Percentiles rank a stretch among this genome's conserved stretches.
Conservation (phyloP, 2,113 vertebrate genomes). For the Aphyosemion australe region DNA sequence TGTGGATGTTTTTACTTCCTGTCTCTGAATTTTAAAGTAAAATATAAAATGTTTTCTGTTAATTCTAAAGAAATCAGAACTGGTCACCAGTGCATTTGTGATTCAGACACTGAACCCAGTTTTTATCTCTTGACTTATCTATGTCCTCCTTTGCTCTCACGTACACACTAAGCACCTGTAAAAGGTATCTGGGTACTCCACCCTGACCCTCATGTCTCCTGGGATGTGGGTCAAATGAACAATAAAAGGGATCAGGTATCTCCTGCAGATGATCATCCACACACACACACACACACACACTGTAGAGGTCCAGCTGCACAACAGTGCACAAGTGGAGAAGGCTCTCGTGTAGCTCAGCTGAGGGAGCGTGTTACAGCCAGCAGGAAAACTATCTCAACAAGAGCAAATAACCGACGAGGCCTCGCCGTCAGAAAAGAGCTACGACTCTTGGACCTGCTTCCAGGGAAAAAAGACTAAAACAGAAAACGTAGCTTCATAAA, state of each 20-base stretch:
- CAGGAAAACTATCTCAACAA: conserved; percentile 43
- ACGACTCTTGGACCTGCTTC: conserved; percentile 70
- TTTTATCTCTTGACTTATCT: background rate
- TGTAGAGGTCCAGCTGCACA: conserved; percentile 44
- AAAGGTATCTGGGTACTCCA: conserved; percentile 53
- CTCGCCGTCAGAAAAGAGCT: conserved; percentile 75
- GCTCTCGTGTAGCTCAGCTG: conserved; percentile 49
- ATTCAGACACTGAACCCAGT: background rate
- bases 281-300: conserved; percentile 17
- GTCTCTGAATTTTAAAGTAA: too few species aligned
- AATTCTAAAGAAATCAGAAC: too few species aligned
- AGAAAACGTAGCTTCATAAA: conserved; percentile 54
- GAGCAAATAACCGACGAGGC: conserved; percentile 73
- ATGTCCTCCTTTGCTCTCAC: conserved; percentile 11
- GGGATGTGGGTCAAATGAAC: conserved; percentile 71
- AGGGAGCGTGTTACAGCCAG: conserved; percentile 42
- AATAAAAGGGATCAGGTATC: conserved; percentile 72
- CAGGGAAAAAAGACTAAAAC: conserved; percentile 36
- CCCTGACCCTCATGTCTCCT: conserved; percentile 65
- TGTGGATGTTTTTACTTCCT: background rate
- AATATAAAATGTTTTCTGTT: too few species aligned
- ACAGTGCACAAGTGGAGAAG: conserved; percentile 50
- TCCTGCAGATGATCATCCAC: conserved; percentile 46
- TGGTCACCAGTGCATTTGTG: too few species aligned
- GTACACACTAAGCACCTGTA: conserved; percentile 57